Base-by-base conservation (phyloP, 2,888 invertebrate genomes). In the Dascillus cervinus region DNA sequence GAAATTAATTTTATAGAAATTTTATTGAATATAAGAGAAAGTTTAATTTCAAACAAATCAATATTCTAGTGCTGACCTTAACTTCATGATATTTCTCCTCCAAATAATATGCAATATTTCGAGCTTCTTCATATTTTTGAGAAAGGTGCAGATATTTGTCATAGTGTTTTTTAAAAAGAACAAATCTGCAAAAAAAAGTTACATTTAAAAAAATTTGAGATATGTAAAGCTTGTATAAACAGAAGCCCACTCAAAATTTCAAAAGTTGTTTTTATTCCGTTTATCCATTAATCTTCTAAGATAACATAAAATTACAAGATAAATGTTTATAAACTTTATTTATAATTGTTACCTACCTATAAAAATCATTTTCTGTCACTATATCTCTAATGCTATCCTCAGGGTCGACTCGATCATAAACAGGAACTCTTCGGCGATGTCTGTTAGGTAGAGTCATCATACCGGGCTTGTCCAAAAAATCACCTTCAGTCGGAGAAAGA, bases 71-170 rank as follows among this genome's bases (percentile, higher is more conserved):
- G n/a, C n/a, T n/a, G 60, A 75, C 75, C 71, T 75, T 75, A 45
- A 75, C 70, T 63, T 76, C 75, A 50, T 75, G 73, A 58, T 76
- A 76, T 56, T 75, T 75, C 47, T 76, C 75, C 50, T 76, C 75
- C 44, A 76, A 58, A 53, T 75, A 75, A 48, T 75, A 76, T 3
- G 73, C 73, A 45, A 73, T 69, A 51, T 72, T 73, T 39, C 72
- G 59, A 4, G 74, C 73, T 53, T 75, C 75, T 55, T 75, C 74
- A 52, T 75, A 75, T 51, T 73, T 73, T 41, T 72, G 69, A n/a
- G 73, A 71, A 31, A 76, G 61, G 39, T 72, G 70, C 44, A 75
- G 60, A 51, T 75, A 76, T 49, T 75, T 75, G 50, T 75, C 75
- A 47, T 75, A 76, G 49, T 76, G 76, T 44, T 72, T 67, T 53